Evolutionary conservation across 2,888 invertebrate genomes (phyloP), one percentile per base, ranked within the genome.

Genomic region (Alcis repandata): DNA sequence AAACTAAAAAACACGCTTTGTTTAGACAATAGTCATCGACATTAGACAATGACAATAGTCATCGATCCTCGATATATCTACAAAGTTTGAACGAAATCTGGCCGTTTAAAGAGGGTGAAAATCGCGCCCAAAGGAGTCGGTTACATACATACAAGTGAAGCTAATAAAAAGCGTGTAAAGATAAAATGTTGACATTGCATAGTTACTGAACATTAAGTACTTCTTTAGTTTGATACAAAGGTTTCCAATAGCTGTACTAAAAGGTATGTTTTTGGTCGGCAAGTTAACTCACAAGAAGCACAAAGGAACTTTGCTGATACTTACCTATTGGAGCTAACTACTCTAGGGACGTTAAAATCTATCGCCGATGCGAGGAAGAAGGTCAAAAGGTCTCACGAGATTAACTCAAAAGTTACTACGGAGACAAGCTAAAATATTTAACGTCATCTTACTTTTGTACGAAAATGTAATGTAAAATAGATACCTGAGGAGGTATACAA

Each of bases 341-440:
- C 32, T 33, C 32, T n/a, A n/a, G 48, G 10, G 32, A 32, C 22
- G 13, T 45, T 20, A 45, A 45, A 45, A 10, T 15, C 27, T 51
- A 38, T 51, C 36, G n/a, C 8, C 36, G n/a, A 38, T 51, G 36
- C 19, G 20, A 51, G n/a, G 10, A 36, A 38, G 19, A 8, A 51
- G 36, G 36, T 51, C 51, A 38, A 38, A 36, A 19, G 36, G 36
- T 51, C 36, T 19, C 36, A 11, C 19, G 51, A 20, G 51, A 38
- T 17, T 49, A 49, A 32, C 17, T 10, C 15, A 17, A 32, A 49
- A 9, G 17, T 13, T 22, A 13, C 20, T 45, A 22, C 13, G 13
- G 20, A 45, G 19, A 22, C 11, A 11, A 20, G 27, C 27, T 27
- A 27, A 27, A 27, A 27, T 27, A 27, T 6, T 27, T 6, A 27